These are phyloP conservation scores for Pseudococcus jackbeardsleyi DNA, from an alignment of 2,888 invertebrate species.

Conservation along the genomic window DNA sequence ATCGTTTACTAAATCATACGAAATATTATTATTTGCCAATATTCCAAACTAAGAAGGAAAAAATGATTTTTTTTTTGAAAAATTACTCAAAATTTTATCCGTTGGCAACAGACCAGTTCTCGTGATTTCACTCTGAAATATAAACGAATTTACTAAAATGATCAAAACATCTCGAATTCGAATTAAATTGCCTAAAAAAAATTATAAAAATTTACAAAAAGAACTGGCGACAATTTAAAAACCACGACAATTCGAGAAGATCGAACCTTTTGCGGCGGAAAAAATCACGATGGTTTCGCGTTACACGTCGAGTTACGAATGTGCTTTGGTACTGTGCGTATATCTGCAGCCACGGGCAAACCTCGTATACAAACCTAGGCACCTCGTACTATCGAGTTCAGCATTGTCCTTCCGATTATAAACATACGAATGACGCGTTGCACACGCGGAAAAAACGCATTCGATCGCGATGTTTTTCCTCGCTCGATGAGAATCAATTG, in stretches of 20 bases:
- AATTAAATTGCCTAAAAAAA: no score
- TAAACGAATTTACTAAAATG: background rate
- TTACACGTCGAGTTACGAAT: conserved; percentile 1
- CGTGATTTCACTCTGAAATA: background rate
- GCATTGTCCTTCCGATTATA: conserved; percentile 11
- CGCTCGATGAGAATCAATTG: background rate
- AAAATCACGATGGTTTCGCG: background rate
- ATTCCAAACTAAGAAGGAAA: background rate
- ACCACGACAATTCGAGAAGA: background rate
- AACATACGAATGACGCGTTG: background rate
- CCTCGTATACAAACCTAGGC: background rate
- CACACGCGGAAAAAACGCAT: conserved; percentile 28
- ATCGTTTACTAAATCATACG: background rate
- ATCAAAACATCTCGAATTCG: background rate
- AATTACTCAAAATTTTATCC: background rate
- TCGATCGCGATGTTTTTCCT: background rate
- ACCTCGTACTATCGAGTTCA: conserved; percentile 8
- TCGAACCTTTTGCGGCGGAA: background rate
- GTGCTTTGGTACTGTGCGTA: background rate
- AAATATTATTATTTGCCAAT: no score
- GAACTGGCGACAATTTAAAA: background rate
- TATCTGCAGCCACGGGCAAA: background rate
- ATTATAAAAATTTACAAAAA: background rate
- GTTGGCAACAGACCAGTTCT: background rate
- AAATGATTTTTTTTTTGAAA: background rate